phyloP scores from a whole-genome alignment of 2,797 vertebrate genomes.

The Fundulus diaphanus region DNA sequence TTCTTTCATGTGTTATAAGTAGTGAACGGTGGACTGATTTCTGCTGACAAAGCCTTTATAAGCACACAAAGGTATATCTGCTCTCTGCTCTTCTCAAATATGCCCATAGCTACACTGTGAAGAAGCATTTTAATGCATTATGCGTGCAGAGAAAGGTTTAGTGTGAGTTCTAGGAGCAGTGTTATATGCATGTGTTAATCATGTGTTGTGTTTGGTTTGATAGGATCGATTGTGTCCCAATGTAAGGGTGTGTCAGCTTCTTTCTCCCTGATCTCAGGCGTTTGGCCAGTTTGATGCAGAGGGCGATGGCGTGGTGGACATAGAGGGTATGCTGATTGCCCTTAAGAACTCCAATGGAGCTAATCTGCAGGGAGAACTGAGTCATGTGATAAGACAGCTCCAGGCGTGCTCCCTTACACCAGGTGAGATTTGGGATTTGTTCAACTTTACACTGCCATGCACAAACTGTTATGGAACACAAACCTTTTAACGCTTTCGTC shows the following conservation, averaged over 20 bases:
- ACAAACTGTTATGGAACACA: too few relatives aligned
- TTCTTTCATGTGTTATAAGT: slow-evolving; percentile 8
- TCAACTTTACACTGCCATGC: neutral
- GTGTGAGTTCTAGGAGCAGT: neutral
- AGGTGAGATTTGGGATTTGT: slow-evolving; percentile 79
- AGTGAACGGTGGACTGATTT: neutral
- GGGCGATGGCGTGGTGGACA: slow-evolving; percentile 93
- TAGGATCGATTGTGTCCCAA: slow-evolving; percentile 7
- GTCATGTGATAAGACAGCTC: slow-evolving; percentile 95
- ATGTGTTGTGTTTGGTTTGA: neutral
- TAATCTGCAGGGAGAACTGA: slow-evolving; percentile 95
- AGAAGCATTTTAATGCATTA: neutral
- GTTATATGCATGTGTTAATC: neutral
- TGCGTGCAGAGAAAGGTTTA: neutral
- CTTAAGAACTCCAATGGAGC: slow-evolving; percentile 95
- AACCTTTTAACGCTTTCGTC: too few relatives aligned
- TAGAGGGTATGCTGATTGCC: slow-evolving; percentile 92
- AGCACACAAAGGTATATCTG: neutral
- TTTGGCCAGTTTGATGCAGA: slow-evolving; percentile 97
- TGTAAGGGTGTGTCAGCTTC: slow-evolving; percentile 16
- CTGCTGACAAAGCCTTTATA: neutral
- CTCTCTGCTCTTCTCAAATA: neutral
- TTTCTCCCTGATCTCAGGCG: slow-evolving; percentile 77
- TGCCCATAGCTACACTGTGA: neutral
- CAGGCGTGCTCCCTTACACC: slow-evolving; percentile 96